Evolutionary conservation across 1,140 invertebrate genomes (phyloP).

Genomic region (Xylocopa sonorina): DNA sequence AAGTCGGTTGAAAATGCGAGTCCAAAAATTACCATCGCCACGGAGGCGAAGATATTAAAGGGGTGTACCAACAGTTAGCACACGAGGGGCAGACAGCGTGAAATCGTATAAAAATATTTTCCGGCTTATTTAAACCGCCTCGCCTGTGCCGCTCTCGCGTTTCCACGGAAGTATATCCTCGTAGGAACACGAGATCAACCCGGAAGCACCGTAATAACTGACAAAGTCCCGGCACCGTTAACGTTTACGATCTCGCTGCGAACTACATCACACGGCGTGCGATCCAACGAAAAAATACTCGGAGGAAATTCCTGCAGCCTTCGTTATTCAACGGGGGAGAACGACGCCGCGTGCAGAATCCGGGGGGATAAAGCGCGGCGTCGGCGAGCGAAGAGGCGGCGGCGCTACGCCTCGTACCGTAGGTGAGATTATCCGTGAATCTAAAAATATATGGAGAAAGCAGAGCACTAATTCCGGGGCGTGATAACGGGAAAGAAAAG

Average conservation of each 20-base stretch:
- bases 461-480: not conserved
- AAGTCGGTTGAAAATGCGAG: not conserved
- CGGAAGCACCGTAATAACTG: conserved; percentile 46
- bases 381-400: not conserved
- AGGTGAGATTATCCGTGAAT: conserved; percentile 22
- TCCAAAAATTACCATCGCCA: not conserved
- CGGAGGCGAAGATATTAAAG: conserved; percentile 2
- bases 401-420: not conserved
- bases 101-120: conserved; percentile 51
- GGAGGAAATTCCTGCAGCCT: conserved; percentile 25
- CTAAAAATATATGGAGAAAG: not conserved
- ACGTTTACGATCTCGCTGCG: conserved; percentile 45
- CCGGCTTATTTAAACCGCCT: conserved; percentile 42
- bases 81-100: not conserved
- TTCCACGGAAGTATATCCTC: conserved; percentile 32
- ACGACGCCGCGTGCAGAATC: not conserved
- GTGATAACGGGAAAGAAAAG: not conserved
- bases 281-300: conserved; percentile 42
- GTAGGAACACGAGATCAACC: conserved; percentile 45
- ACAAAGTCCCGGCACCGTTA: conserved; percentile 51
- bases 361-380: not conserved
- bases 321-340: conserved; percentile 22
- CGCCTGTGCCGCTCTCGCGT: conserved; percentile 16
- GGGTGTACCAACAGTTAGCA: not conserved
- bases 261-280: conserved; percentile 27